Percentiles rank a stretch among this genome's conserved stretches.
Evolutionary conservation across 2,113 vertebrate species (phyloP).

Genomic region (Tragulus kanchil): DNA sequence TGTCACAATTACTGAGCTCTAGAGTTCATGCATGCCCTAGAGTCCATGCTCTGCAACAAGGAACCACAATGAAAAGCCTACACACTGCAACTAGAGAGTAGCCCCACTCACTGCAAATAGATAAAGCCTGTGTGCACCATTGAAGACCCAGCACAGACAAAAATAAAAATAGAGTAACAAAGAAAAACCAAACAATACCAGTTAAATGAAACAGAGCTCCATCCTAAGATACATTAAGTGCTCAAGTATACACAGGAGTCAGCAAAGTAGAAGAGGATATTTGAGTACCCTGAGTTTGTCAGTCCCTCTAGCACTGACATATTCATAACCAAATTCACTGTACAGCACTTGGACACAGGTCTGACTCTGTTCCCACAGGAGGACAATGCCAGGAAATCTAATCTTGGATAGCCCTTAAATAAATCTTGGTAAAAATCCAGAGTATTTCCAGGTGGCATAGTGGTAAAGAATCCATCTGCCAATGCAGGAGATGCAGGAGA

Average conservation of each 20-base stretch:
- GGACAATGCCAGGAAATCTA: not conserved
- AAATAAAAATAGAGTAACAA: not conserved
- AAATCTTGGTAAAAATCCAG: not conserved
- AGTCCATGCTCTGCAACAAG: not conserved
- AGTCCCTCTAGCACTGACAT: not conserved
- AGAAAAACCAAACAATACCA: not conserved
- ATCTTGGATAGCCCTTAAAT: conserved; percentile 6
- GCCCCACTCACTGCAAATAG: not conserved
- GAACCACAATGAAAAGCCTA: not conserved
- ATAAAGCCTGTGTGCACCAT: rapidly evolving
- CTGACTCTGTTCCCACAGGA: not conserved
- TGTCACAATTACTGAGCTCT: not conserved
- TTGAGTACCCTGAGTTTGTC: not conserved
- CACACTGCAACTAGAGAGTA: not conserved
- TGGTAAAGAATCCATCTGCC: not conserved
- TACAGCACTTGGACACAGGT: not conserved
- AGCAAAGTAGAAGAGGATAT: not conserved
- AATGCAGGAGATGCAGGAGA: not conserved
- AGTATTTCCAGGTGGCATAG: not conserved
- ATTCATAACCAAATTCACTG: not conserved
- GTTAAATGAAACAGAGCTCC: not conserved
- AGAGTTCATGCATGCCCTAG: not conserved
- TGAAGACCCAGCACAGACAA: not conserved
- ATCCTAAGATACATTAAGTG: not conserved
- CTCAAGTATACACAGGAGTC: not conserved